Conservation (phyloP, 2,797 vertebrate species). For the Pangasius mekongensis region DNA sequence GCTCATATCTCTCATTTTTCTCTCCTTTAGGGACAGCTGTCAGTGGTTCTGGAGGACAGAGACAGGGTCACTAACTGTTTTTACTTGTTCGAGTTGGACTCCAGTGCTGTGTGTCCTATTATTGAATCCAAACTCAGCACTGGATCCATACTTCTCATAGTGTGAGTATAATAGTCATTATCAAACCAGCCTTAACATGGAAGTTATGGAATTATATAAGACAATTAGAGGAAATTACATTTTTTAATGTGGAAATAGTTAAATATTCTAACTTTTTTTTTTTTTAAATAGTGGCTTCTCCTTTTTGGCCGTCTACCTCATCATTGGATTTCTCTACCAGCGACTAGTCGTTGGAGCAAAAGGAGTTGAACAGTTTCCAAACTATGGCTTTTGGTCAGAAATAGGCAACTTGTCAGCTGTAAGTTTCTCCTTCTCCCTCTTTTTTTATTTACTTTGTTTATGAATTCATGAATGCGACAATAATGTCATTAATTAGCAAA, state of each 20-base stretch:
- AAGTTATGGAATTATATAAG: not conserved
- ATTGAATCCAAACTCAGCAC: constrained; percentile 81
- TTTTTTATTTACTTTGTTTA: not conserved
- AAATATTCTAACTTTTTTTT: not conserved
- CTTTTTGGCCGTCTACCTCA: constrained; percentile 84
- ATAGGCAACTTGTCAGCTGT: constrained; percentile 93
- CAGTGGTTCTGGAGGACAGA: constrained; percentile 80
- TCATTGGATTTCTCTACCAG: constrained; percentile 93
- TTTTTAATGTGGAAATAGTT: not conserved
- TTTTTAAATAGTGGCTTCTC: constrained; percentile 76
- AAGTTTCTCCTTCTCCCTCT: constrained; percentile 65
- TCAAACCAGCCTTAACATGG: not conserved
- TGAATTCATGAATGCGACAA: not conserved
- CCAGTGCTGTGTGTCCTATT: constrained; percentile 82
- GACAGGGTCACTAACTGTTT: constrained; percentile 80
- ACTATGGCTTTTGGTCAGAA: constrained; percentile 92
- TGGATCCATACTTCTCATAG: constrained; percentile 89
- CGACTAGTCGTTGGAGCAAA: constrained; percentile 95
- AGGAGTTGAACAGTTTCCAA: constrained; percentile 95
- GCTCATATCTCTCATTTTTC: not conserved
- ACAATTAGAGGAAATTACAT: not conserved
- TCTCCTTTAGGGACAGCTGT: constrained; percentile 76
- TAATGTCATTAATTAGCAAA: not conserved
- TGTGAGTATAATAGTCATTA: constrained; percentile 83
- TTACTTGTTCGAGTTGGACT: constrained; percentile 93